phyloP scores from a whole-genome alignment of 1,140 invertebrate genomes.

The Diuraphis noxia region DNA sequence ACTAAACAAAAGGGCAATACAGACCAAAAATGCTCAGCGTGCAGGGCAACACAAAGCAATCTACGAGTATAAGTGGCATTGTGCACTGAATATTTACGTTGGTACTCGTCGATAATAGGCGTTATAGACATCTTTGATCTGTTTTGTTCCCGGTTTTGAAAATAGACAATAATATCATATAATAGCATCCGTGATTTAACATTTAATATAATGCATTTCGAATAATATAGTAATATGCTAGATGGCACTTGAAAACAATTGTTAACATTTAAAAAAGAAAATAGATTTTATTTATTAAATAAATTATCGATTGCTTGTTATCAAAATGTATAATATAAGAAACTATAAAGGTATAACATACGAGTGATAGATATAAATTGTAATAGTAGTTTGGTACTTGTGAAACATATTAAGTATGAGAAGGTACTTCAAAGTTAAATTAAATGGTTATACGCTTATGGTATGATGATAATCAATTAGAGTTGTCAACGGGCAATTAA shows the following conservation, averaged over 20 bases:
- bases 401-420: no score
- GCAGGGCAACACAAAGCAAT: neutral
- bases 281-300: neutral
- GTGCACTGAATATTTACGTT: neutral
- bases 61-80: neutral
- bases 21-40: neutral
- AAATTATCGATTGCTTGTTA: neutral
- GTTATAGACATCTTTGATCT: neutral
- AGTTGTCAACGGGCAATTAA: no score
- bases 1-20: neutral
- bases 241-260: neutral
- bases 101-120: neutral
- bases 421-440: neutral
- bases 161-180: neutral
- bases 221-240: neutral
- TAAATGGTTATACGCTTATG: neutral
- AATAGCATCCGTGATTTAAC: neutral
- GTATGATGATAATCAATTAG: neutral
- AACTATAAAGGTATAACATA: neutral
- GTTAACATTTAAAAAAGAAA: neutral
- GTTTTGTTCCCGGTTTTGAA: neutral
- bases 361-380: neutral
- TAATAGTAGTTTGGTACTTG: neutral
- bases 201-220: neutral
- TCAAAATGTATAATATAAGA: neutral